Evolutionary conservation across 2,888 invertebrate species (phyloP).

Genomic region (Cacoxenus indagator): DNA sequence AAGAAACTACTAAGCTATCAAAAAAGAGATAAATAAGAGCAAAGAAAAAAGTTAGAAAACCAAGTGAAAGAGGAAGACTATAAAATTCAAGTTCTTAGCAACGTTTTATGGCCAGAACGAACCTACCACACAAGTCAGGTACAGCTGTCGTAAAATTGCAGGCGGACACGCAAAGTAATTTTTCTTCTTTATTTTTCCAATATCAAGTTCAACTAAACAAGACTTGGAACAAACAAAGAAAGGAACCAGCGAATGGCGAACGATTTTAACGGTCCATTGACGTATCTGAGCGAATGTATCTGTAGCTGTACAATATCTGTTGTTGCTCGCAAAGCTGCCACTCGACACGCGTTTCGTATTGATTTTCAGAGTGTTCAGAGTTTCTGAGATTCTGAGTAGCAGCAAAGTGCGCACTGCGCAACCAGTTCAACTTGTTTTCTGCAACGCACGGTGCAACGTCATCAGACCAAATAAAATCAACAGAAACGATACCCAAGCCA

Average conservation of each 20-base stretch:
- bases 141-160: not conserved
- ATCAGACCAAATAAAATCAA: not conserved
- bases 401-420: slow-evolving; percentile 42
- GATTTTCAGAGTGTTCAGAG: no score
- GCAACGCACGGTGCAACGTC: slow-evolving; percentile 41
- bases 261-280: slow-evolving; percentile 50
- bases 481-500: no score
- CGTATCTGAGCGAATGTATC: slow-evolving; percentile 17
- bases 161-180: slow-evolving; percentile 7
- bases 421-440: slow-evolving; percentile 58
- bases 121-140: slow-evolving; percentile 8
- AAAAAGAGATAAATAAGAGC: not conserved
- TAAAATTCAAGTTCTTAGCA: slow-evolving; percentile 12
- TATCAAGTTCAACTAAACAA: slow-evolving; percentile 65
- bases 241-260: slow-evolving; percentile 25
- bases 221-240: not conserved
- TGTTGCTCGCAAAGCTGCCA: slow-evolving; percentile 27
- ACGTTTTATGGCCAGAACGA: slow-evolving; percentile 10
- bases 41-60: not conserved
- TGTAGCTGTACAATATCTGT: slow-evolving; percentile 20
- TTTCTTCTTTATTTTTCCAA: no score
- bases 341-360: slow-evolving; percentile 34
- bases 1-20: not conserved
- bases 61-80: not conserved
- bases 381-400: slow-evolving; percentile 53